phyloP scores from a whole-genome alignment of 2,113 vertebrate species.

The Saccopteryx leptura region DNA sequence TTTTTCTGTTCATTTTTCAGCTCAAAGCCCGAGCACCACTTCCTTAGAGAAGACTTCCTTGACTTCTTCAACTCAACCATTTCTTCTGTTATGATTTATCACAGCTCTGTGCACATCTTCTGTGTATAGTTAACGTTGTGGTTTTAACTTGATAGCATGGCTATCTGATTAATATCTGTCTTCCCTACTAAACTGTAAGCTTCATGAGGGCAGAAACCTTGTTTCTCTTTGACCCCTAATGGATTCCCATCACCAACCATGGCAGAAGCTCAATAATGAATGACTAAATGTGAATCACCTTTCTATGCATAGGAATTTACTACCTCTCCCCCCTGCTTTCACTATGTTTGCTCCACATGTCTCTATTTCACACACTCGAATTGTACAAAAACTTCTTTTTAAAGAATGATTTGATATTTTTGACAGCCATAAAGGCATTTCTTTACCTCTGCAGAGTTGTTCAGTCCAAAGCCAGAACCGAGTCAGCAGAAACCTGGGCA shows the following conservation, averaged over 20 bases:
- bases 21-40: neutral
- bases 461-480: neutral
- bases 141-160: neutral
- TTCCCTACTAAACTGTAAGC: neutral
- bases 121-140: neutral
- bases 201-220: neutral
- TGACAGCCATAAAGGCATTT: neutral
- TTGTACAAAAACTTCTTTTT: neutral
- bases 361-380: neutral
- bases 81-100: neutral
- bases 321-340: neutral
- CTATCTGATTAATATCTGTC: neutral
- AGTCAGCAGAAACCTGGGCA: neutral
- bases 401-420: neutral
- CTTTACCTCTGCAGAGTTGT: neutral
- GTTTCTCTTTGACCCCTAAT: neutral
- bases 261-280: neutral
- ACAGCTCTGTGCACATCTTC: neutral
- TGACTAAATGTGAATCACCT: neutral
- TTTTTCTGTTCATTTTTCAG: neutral
- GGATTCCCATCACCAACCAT: neutral
- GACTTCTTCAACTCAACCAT: neutral
- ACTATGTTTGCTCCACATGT: neutral
- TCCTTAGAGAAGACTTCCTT: neutral
- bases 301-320: neutral